These are phyloP conservation scores for Dendrocopos noguchii DNA, from an alignment of 2,113 vertebrate genomes.

Conservation along the genomic window DNA sequence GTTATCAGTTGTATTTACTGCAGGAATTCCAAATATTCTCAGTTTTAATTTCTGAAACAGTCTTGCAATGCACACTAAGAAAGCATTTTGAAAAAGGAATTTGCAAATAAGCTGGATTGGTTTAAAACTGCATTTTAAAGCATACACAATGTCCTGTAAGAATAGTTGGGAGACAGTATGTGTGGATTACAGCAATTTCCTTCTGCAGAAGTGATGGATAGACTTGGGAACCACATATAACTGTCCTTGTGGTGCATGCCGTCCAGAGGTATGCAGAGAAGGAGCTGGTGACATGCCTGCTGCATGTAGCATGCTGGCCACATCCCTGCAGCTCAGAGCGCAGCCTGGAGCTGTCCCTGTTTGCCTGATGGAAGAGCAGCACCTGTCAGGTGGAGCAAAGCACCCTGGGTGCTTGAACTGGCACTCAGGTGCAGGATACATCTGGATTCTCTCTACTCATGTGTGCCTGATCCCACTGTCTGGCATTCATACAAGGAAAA, in stretches of 20 bases:
- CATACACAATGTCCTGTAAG: background rate
- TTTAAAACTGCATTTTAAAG: slow-evolving; percentile 10
- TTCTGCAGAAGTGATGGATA: background rate
- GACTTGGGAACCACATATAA: background rate
- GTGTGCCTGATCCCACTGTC: background rate
- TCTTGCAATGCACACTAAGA: background rate
- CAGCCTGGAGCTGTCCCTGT: accelerated
- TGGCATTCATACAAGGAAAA: background rate
- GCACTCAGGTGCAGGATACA: background rate
- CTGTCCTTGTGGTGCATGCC: accelerated
- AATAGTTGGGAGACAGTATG: background rate
- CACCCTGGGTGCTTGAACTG: background rate
- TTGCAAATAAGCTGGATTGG: background rate
- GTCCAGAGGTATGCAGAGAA: background rate
- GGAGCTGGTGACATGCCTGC: background rate
- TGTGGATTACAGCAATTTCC: background rate
- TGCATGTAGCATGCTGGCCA: accelerated
- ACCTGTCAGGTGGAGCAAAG: accelerated
- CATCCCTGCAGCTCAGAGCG: background rate
- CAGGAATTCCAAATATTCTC: slow-evolving; percentile 13
- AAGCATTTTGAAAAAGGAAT: background rate
- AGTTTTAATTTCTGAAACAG: background rate
- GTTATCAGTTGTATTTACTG: background rate
- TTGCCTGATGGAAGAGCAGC: background rate
- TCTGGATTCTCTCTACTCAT: background rate